Evolutionary conservation across 2,888 invertebrate genomes (phyloP), one percentile per base, ranked within the genome.

Genomic region (Temnothorax unifasciatus): DNA sequence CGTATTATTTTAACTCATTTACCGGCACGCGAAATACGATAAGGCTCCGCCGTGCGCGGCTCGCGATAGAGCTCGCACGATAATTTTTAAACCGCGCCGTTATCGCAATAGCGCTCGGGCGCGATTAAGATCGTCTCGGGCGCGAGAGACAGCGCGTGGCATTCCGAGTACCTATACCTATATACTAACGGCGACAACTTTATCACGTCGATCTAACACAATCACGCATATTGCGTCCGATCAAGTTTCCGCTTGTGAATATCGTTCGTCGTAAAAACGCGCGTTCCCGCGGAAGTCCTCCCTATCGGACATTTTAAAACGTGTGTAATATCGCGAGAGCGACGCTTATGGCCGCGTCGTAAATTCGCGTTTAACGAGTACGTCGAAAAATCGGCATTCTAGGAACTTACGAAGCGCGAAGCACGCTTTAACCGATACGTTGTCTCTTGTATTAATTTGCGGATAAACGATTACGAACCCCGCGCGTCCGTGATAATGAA

Each of bases 401-500:
- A 54, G 5, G 38, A 54, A 29, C 18, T 64, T 8, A 34, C 34
- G 6, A 34, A 34, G 15, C 11, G 57, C 0, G 9, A 41, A 21
- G n/a, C n/a, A 11, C 75, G 3, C 18, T 25, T 25, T 21, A 59
- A 54, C 15, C 34, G 21, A 52, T 52, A 50, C 34, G 66, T 41
- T 66, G 61, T 73, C 57, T n/a, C 15, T 11, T 44, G 61, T 8
- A 68, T 34, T 86, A 89, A 89, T 89, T 87, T 41, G 18, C 71
- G 77, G 50, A 73, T 88, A 86, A 86, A 84, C 86, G 84, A 90
- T 85, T 83, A 82, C 82, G 63, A 50, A 11, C 57, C 50, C 57
- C 50, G 69, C 82, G 76, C 82, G 82, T 68, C 63, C 74, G 73
- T 64, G 77, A 87, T 87, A 90, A 90, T 59, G 86, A 83, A 52